Base-by-base conservation (phyloP, 1,140 invertebrate genomes). In the Hylyphantes graminicola region DNA sequence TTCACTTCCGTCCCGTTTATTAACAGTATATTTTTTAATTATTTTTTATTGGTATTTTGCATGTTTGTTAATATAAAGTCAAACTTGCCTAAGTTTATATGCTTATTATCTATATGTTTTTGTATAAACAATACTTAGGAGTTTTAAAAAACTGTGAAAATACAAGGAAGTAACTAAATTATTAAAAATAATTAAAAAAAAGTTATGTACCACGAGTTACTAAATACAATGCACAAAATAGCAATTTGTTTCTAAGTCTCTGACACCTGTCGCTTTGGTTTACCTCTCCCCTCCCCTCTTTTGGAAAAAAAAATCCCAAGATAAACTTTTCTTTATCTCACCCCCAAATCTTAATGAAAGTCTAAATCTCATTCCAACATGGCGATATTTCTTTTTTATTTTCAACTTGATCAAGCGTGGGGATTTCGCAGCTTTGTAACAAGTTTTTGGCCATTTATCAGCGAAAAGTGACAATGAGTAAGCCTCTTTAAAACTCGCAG, bases 361-460 rank as follows among this genome's bases (percentile, higher is more conserved):
- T 57, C 35, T 74, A 70, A 70, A 70, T 51, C 68, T 70, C 68
- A 57, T 74, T 55, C 54, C 53, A 74, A 74, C 72, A 74, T 74
- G 35, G 72, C 51, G 51, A 57, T 57, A 57, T 61, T 61, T 35
- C 12, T 74, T 74, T n/a, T 74, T 74, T 74, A 74, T 50, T 74
- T 57, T 35, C 53, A 70, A 70, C 50, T 70, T 70, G 68, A 70
- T 70, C 72, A 74, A 74, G 51, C 19, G 51, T n/a, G 12, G 65
- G 35, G 65, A 13, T 21, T 21, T 19, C 15, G 65, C 10, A 35
- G 65, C 35, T 50, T 68, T 68, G 65, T 68, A 81, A 81, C 79
- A 81, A 81, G 79, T 81, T 81, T 81, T 81, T 59, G 67, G 68
- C 73, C 79, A 81, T 81, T 81, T 81, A 81, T 81, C 68, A 81